Percentiles rank a stretch among this genome's conserved stretches.
phyloP scores from a whole-genome alignment of 2,113 vertebrate species.

The Prietella phreatophila region DNA sequence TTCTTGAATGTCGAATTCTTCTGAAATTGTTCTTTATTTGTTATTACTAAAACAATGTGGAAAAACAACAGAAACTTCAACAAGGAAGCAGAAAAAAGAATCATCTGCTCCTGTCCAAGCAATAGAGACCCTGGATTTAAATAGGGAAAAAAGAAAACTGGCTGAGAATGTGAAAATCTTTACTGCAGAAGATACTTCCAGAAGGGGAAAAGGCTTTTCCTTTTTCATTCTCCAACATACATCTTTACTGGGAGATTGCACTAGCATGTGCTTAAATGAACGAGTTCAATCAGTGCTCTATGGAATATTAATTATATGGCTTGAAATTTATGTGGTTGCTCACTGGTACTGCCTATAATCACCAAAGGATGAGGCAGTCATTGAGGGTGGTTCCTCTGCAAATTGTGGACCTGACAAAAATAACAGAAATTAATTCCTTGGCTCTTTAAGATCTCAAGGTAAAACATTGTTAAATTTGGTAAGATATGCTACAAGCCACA shows the following conservation, averaged over 20 bases:
- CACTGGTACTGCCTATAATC: slow-evolving; percentile 91
- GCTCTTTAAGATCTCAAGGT: background rate
- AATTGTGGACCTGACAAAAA: slow-evolving; percentile 79
- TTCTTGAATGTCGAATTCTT: background rate
- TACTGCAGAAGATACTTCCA: slow-evolving; percentile 54
- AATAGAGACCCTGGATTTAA: slow-evolving; percentile 39
- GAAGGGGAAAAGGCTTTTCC: slow-evolving; percentile 46
- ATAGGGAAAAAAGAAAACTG: slow-evolving; percentile 55
- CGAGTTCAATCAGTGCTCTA: slow-evolving; percentile 51
- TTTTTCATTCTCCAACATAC: slow-evolving; percentile 50
- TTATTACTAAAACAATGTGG: background rate
- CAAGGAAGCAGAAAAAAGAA: background rate
- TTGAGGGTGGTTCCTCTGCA: slow-evolving; percentile 78
- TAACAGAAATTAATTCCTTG: background rate
- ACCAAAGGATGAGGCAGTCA: slow-evolving; percentile 78
- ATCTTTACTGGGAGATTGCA: slow-evolving; percentile 47
- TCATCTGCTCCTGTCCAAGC: background rate
- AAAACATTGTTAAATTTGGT: background rate
- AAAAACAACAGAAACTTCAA: background rate
- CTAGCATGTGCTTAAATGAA: slow-evolving; percentile 41
- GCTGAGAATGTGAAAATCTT: slow-evolving; percentile 59
- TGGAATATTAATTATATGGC: slow-evolving; percentile 66
- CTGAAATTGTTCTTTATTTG: background rate
- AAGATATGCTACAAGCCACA: background rate
- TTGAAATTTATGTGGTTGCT: slow-evolving; percentile 58